phyloP scores from a whole-genome alignment of 2,888 invertebrate species.

The Willowsia nigromaculata region DNA sequence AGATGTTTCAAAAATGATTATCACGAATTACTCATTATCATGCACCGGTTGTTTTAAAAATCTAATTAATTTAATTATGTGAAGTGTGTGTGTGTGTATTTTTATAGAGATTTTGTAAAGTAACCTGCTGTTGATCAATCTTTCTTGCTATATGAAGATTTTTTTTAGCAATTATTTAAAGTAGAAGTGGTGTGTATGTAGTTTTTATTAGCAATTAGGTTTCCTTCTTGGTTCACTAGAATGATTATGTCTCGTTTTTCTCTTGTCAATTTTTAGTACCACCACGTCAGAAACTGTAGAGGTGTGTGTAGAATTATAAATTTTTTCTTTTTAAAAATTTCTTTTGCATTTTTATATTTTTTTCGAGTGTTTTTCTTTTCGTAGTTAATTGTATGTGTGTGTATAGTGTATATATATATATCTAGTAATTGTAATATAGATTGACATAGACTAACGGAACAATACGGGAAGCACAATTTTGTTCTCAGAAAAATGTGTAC shows the following conservation, averaged over 20 bases:
- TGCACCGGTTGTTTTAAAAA: neutral
- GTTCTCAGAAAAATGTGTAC: constrained; percentile 33
- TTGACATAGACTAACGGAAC: constrained; percentile 10
- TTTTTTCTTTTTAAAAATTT: neutral
- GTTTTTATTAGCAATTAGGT: neutral
- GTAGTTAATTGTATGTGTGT: no score
- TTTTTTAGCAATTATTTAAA: neutral
- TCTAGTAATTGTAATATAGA: no score
- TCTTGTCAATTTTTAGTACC: constrained; percentile 12
- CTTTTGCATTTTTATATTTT: neutral
- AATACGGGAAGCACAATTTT: constrained; percentile 42
- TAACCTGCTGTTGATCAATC: neutral
- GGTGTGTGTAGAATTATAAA: neutral
- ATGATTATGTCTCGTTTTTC: constrained; percentile 45
- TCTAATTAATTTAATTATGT: neutral
- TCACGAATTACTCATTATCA: neutral
- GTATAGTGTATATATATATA: neutral
- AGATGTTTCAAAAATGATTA: neutral
- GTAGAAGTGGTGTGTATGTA: neutral
- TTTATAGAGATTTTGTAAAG: neutral
- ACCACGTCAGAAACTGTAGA: neutral
- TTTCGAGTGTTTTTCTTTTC: neutral
- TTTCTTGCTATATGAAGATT: neutral
- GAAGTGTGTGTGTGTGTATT: neutral
- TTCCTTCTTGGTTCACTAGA: constrained; percentile 25